Conservation (phyloP, 2,113 vertebrate species). For the Chinchilla lanigera region DNA sequence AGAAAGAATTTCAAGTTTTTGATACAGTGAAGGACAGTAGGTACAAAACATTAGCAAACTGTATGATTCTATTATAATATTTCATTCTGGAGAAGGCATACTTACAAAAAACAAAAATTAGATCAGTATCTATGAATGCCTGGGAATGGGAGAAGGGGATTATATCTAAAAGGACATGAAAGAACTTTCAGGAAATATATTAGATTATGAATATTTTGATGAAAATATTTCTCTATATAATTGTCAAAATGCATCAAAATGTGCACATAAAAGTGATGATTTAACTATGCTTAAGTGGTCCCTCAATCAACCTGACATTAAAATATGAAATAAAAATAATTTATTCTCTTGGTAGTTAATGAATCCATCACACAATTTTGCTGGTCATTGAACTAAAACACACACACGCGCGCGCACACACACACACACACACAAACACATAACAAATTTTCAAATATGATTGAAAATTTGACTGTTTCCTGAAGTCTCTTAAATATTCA, state of each 20-base stretch:
- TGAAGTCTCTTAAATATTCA: neutral
- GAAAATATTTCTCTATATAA: neutral
- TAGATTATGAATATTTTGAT: neutral
- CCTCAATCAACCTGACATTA: neutral
- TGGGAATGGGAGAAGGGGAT: neutral
- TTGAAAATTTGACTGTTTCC: neutral
- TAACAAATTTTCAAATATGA: neutral
- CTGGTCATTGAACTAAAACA: neutral
- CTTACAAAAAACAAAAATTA: neutral
- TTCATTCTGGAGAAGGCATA: neutral
- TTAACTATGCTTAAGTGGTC: neutral
- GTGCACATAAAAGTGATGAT: neutral
- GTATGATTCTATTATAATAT: neutral
- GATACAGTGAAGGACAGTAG: neutral
- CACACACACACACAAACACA: neutral
- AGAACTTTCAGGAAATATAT: neutral
- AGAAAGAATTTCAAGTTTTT: neutral
- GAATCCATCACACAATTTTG: slow-evolving; percentile 11
- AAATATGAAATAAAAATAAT: neutral
- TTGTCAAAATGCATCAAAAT: slow-evolving; percentile 10
- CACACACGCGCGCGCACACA: neutral
- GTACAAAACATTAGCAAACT: neutral
- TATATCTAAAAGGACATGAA: neutral
- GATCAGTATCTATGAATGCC: neutral
- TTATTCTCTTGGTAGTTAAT: neutral